Evolutionary conservation across 2,888 invertebrate genomes (phyloP).

Genomic region (Cerceris ruficornis): DNA sequence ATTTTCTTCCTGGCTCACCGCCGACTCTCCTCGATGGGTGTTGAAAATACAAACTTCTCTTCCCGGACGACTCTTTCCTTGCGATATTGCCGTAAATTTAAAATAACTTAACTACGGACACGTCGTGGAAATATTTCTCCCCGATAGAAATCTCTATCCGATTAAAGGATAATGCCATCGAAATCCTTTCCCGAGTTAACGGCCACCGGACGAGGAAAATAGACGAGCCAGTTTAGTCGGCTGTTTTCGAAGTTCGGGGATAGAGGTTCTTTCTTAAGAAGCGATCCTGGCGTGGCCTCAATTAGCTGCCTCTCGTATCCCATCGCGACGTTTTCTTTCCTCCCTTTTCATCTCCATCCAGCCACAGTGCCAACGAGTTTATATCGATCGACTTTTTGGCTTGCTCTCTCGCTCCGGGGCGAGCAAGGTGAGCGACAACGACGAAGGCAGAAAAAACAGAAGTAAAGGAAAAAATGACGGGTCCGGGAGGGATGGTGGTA

Average conservation of each 20-base stretch:
- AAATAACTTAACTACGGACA: not conserved
- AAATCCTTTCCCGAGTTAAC: too few relatives aligned
- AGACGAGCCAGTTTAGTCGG: not conserved
- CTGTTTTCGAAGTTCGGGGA: slow-evolving; percentile 20
- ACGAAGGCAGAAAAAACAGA: slow-evolving; percentile 7
- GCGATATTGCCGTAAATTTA: slow-evolving; percentile 10
- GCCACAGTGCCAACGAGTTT: slow-evolving; percentile 18
- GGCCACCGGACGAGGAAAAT: too few relatives aligned
- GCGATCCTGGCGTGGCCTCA: slow-evolving; percentile 51
- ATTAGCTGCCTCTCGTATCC: slow-evolving; percentile 57
- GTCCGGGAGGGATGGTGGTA: not conserved
- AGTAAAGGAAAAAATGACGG: not conserved
- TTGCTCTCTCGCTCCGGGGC: not conserved
- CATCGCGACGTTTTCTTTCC: slow-evolving; percentile 24
- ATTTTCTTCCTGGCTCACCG: slow-evolving; percentile 1
- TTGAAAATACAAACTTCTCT: slow-evolving; percentile 16
- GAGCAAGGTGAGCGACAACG: slow-evolving; percentile 27
- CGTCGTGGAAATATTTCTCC: too few relatives aligned
- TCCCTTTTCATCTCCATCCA: slow-evolving; percentile 21
- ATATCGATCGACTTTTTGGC: slow-evolving; percentile 41
- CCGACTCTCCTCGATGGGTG: not conserved
- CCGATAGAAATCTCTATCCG: too few relatives aligned
- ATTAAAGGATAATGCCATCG: too few relatives aligned
- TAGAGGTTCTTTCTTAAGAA: slow-evolving; percentile 10
- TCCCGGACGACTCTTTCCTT: not conserved